phyloP scores from a whole-genome alignment of 2,888 invertebrate genomes.

The Monopis laevigella region DNA sequence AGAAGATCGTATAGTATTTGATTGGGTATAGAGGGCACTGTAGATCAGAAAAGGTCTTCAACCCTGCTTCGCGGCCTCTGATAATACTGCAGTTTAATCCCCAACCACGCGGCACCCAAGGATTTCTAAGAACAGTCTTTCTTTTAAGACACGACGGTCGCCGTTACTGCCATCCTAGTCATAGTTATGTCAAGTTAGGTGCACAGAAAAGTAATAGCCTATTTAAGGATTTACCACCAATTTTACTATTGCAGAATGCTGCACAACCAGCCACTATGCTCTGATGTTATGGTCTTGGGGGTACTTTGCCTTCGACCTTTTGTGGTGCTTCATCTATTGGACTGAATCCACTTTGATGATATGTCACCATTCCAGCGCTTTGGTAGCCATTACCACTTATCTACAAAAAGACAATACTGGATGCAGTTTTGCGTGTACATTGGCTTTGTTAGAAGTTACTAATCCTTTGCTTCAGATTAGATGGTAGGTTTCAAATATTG shows the following conservation, averaged over 20 bases:
- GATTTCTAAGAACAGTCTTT: no score
- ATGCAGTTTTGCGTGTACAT: conserved; percentile 59
- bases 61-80: no score
- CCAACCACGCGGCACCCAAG: no score
- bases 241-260: no score
- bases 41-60: no score
- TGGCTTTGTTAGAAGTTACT: conserved; percentile 68
- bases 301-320: conserved; percentile 70
- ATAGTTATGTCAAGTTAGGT: neutral
- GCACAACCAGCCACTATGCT: conserved; percentile 37
- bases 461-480: conserved; percentile 70
- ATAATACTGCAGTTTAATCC: no score
- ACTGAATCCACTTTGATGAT: conserved; percentile 61
- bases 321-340: conserved; percentile 66
- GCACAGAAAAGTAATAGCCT: no score
- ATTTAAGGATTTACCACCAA: no score
- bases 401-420: conserved; percentile 58
- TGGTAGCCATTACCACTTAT: conserved; percentile 57
- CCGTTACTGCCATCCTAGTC: no score
- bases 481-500: conserved; percentile 48
- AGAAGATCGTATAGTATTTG: no score
- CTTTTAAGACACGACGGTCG: no score
- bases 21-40: no score
- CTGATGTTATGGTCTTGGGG: conserved; percentile 68
- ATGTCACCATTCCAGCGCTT: conserved; percentile 60